These are phyloP conservation scores for Saguinus midas DNA, from an alignment of 2,113 vertebrate genomes.

Conservation along the genomic window DNA sequence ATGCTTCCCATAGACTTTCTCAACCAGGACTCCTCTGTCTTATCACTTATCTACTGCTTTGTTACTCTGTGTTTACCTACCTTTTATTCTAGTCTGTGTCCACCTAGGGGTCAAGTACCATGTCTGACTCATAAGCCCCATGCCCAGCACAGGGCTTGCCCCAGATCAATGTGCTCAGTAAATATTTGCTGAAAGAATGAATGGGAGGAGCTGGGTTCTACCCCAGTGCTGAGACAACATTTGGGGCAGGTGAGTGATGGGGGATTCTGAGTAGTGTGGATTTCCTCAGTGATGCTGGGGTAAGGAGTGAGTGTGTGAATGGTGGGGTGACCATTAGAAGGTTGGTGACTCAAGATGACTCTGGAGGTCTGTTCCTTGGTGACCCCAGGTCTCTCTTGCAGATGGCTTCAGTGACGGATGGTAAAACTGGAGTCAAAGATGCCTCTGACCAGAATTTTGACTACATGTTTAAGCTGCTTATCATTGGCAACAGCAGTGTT, in stretches of 20 bases:
- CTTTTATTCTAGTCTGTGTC: neutral
- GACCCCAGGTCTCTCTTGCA: constrained; percentile 70
- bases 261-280: neutral
- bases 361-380: neutral
- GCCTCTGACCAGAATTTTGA: constrained; percentile 99
- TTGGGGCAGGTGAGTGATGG: neutral
- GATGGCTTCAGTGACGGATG: constrained; percentile 96
- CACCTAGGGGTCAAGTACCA: neutral
- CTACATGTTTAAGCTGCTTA: constrained; percentile 99
- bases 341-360: neutral
- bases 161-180: constrained; percentile 18
- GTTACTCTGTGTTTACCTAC: neutral
- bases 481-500: constrained; percentile 98
- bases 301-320: neutral
- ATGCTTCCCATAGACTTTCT: neutral
- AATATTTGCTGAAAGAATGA: constrained; percentile 66
- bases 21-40: neutral
- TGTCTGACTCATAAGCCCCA: constrained; percentile 52
- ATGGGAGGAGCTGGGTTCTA: constrained; percentile 29
- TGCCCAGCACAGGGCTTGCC: constrained; percentile 4
- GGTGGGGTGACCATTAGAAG: neutral
- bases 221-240: constrained; percentile 48
- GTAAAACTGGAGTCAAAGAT: constrained; percentile 93
- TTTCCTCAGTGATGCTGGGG: constrained; percentile 27
- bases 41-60: neutral